phyloP scores from a whole-genome alignment of 1,140 invertebrate species.

The Leptinotarsa defecta region DNA sequence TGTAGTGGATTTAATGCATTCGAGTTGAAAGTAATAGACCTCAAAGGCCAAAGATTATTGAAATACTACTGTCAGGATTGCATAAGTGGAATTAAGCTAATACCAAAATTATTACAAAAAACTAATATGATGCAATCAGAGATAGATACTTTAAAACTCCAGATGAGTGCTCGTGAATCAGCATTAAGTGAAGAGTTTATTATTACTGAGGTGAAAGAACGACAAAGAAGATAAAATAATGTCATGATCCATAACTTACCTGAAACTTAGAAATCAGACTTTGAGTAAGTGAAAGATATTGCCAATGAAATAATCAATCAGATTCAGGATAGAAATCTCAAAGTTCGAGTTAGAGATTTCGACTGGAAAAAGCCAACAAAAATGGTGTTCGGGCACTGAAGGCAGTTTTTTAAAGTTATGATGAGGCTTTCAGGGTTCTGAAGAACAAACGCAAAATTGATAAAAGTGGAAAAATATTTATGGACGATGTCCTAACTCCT shows the following conservation, averaged over 20 bases:
- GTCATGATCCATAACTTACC: conserved; percentile 17
- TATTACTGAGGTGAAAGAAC: not conserved
- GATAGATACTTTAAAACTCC: not conserved
- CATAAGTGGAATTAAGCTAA: not conserved
- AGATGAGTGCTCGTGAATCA: not conserved
- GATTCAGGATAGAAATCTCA: not conserved
- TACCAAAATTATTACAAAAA: conserved; percentile 4
- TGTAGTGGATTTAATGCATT: not conserved
- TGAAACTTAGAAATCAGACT: not conserved
- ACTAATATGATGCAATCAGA: conserved; percentile 1
- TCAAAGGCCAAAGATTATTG: conserved; percentile 20
- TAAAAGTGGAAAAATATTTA: not conserved
- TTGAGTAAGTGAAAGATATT: conserved; percentile 8
- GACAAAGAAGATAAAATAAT: not conserved
- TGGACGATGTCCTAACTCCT: not conserved
- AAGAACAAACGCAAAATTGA: conserved; percentile 11
- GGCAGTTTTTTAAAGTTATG: not conserved
- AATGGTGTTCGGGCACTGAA: conserved; percentile 13
- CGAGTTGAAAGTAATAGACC: conserved; percentile 13
- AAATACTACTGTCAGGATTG: conserved; percentile 9
- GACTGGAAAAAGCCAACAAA: not conserved
- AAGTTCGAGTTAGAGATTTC: not conserved
- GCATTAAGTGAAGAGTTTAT: not conserved
- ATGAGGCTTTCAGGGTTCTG: not conserved
- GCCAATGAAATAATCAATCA: not conserved